Evolutionary conservation across 1,140 invertebrate genomes (phyloP).

Genomic region (Pissodes strobi): DNA sequence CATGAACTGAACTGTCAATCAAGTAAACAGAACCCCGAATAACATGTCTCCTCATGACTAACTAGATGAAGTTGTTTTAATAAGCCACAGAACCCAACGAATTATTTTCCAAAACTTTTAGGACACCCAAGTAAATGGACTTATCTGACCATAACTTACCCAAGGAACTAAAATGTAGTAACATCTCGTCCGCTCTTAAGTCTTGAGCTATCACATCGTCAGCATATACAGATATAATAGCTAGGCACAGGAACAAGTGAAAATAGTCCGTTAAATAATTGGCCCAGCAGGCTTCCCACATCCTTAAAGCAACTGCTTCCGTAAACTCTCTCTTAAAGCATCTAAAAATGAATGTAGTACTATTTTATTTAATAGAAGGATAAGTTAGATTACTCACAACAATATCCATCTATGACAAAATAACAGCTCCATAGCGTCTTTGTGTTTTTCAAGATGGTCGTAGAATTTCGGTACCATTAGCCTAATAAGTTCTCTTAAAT

Average conservation of each 20-base stretch:
- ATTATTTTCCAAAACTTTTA: too few species aligned
- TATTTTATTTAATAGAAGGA: too few species aligned
- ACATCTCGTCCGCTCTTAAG: conserved; percentile 88
- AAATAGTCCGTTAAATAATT: conserved; percentile 93
- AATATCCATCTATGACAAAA: conserved; percentile 95
- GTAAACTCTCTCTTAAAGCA: conserved; percentile 91
- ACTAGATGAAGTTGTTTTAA: too few species aligned
- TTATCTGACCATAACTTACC: too few species aligned
- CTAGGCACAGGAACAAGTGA: conserved; percentile 87
- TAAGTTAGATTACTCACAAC: conserved; percentile 76
- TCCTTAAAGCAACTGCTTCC: conserved; percentile 79
- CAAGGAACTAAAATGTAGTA: conserved; percentile 91
- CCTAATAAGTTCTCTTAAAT: conserved; percentile 82
- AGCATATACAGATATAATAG: conserved; percentile 89
- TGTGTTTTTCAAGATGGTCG: conserved; percentile 77
- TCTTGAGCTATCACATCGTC: conserved; percentile 90
- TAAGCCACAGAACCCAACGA: too few species aligned
- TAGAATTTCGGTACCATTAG: conserved; percentile 89
- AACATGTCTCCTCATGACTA: too few species aligned
- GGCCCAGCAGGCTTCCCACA: conserved; percentile 96
- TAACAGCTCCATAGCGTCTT: conserved; percentile 84
- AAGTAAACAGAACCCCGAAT: too few species aligned
- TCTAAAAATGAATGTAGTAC: too few species aligned
- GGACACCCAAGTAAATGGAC: too few species aligned
- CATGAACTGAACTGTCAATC: too few species aligned